These are phyloP conservation scores for Haemorhous mexicanus DNA, from an alignment of 2,113 vertebrate species.

Conservation along the genomic window DNA sequence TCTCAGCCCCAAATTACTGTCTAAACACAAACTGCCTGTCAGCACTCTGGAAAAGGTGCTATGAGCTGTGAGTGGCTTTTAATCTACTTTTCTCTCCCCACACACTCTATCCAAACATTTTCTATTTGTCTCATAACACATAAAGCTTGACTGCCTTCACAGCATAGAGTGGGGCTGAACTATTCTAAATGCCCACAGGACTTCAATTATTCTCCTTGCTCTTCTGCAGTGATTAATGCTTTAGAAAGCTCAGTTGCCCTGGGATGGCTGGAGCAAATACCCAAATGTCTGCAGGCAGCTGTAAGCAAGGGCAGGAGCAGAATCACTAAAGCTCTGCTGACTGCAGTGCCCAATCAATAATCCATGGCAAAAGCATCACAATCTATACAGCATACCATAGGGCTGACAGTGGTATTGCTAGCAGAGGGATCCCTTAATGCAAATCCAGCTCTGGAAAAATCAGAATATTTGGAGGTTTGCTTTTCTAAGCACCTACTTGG, in stretches of 20 bases:
- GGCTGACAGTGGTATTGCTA: background rate
- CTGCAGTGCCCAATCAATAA: background rate
- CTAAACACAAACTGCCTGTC: constrained; percentile 3
- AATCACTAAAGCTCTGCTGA: constrained; percentile 12
- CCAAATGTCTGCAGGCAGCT: background rate
- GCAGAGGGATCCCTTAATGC: background rate
- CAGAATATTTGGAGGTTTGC: background rate
- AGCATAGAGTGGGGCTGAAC: background rate
- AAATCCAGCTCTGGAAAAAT: background rate
- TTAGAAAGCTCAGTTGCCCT: background rate
- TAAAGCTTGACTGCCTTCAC: constrained; percentile 3
- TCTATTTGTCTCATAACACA: constrained; percentile 10
- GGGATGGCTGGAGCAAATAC: background rate
- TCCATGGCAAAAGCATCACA: background rate
- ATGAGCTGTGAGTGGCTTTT: background rate
- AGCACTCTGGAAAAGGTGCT: background rate
- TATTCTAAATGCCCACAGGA: constrained; percentile 32
- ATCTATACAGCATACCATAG: background rate
- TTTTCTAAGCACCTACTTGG: background rate
- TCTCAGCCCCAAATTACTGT: background rate
- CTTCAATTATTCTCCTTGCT: constrained; percentile 15
- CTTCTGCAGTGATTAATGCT: constrained; percentile 20
- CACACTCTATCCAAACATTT: background rate
- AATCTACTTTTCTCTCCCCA: background rate
- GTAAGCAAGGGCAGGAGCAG: constrained; percentile 11